Evolutionary conservation across 2,113 vertebrate genomes (phyloP).

Genomic region (Micromys minutus): DNA sequence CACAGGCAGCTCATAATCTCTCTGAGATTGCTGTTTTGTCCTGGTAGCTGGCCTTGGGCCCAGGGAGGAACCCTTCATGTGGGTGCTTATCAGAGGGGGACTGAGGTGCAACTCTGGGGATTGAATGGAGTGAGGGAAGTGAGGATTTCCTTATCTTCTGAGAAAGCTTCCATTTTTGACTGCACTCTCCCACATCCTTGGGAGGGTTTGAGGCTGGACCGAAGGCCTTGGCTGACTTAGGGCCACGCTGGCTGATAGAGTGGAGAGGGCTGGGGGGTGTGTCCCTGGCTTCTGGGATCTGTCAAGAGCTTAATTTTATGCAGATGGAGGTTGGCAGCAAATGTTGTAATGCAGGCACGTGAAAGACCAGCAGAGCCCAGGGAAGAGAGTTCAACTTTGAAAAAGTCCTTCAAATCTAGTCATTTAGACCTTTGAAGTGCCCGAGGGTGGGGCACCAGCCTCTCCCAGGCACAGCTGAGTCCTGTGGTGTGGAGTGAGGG

Average conservation of each 20-base stretch:
- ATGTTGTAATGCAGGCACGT: constrained; percentile 52
- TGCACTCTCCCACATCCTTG: constrained; percentile 17
- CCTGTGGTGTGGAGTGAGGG: constrained; percentile 16
- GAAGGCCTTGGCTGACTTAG: constrained; percentile 55
- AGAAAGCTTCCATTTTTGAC: constrained; percentile 28
- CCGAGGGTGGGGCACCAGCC: not conserved
- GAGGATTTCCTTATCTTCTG: constrained; percentile 32
- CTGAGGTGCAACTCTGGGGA: not conserved
- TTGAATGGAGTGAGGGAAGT: not conserved
- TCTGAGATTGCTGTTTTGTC: constrained; percentile 37
- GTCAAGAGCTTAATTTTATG: constrained; percentile 76
- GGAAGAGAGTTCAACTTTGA: not conserved
- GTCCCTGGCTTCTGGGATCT: constrained; percentile 69
- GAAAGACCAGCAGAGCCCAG: constrained; percentile 38
- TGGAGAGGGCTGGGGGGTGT: constrained; percentile 57
- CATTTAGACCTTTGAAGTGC: constrained; percentile 24
- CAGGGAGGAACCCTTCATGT: not conserved
- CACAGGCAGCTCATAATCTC: not conserved
- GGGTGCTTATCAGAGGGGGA: not conserved
- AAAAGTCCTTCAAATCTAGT: not conserved
- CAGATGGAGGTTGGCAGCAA: constrained; percentile 76
- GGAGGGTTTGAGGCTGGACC: constrained; percentile 49
- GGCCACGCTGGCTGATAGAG: constrained; percentile 76
- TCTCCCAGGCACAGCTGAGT: not conserved
- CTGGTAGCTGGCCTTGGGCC: constrained; percentile 3